Evolutionary conservation across 2,888 invertebrate species (phyloP), one percentile per base, ranked within the genome.

Genomic region (Choreutis nemorana): DNA sequence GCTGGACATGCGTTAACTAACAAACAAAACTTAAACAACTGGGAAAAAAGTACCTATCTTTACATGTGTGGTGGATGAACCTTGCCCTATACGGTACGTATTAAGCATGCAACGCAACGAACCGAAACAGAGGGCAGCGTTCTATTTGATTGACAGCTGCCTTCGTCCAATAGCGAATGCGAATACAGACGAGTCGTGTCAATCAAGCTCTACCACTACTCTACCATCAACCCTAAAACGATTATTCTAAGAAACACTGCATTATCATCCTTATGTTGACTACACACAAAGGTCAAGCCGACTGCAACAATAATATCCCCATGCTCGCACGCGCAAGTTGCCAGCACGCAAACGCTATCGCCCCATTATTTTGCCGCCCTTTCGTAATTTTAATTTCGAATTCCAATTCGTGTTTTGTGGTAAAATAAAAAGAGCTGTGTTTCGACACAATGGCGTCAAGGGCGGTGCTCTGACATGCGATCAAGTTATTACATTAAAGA

Each of bases 181-280:
- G 83, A 84, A 84, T 83, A 81, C 85, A 86, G 87, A 87, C 87
- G 87, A 86, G 84, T 80, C 82, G 83, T 84, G 87, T 88, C 88
- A 87, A 87, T 88, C 87, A 87, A 62, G 54, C 59, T 48, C 53
- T 51, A 54, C 49, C 48, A 49, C 48, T 54, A 53, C 49, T n/a
- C n/a, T n/a, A n/a, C n/a, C n/a, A n/a, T n/a, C 42, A 48, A 56
- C 53, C 59, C 58, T 52, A n/a, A n/a, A n/a, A 55, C 54, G 53
- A 57, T 35, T 39, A 33, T 48, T 44, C 50, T 46, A 51, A 40
- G 10, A 40, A 42, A 49, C 39, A 45, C 34, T 37, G 44, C 34
- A 40, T 39, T 37, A 42, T 52, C 42, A 48, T 41, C 55, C 55
- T 51, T 72, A 64, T 51, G 39, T 16, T 47, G 15, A 29, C 32